Conservation (phyloP, 2,888 invertebrate species). For the Eilema griseolum region DNA sequence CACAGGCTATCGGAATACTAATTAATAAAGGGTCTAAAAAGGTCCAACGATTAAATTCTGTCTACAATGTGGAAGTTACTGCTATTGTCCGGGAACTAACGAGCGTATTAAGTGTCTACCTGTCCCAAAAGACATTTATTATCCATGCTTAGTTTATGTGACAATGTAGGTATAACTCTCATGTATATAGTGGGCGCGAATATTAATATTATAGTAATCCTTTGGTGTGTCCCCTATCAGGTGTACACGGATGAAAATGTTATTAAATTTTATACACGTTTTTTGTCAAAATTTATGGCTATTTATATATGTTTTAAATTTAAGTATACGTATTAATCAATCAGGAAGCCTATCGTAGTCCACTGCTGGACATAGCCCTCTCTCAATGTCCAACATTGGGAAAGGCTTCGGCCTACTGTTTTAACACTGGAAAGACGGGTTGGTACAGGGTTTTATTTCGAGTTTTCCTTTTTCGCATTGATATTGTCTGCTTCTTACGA, state of each 20-base stretch:
- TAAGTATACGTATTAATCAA: no score
- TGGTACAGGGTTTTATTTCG: no score
- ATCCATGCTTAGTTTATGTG: slow-evolving; percentile 5
- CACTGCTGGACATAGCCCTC: no score
- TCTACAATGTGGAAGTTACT: not conserved
- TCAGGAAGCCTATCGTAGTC: no score
- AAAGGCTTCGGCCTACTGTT: no score
- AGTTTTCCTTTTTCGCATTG: no score
- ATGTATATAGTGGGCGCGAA: not conserved
- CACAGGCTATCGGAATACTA: slow-evolving; percentile 1
- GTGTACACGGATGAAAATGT: not conserved
- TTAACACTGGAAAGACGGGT: no score
- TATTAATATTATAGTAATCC: not conserved
- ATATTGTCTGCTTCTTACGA: no score
- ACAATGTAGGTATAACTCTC: not conserved
- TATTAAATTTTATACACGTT: not conserved
- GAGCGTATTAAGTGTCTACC: not conserved
- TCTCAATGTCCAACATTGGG: no score
- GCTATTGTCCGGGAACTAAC: not conserved
- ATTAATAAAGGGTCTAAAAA: not conserved
- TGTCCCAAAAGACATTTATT: slow-evolving; percentile 7
- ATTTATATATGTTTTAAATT: no score
- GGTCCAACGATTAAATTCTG: not conserved
- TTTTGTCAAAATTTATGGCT: no score
- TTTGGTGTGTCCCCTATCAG: not conserved